A percentile compares a stretch with the other conserved stretches of the same genome.
Evolutionary conservation across 2,888 invertebrate genomes (phyloP).

Genomic region (Ophonus ardosiacus): DNA sequence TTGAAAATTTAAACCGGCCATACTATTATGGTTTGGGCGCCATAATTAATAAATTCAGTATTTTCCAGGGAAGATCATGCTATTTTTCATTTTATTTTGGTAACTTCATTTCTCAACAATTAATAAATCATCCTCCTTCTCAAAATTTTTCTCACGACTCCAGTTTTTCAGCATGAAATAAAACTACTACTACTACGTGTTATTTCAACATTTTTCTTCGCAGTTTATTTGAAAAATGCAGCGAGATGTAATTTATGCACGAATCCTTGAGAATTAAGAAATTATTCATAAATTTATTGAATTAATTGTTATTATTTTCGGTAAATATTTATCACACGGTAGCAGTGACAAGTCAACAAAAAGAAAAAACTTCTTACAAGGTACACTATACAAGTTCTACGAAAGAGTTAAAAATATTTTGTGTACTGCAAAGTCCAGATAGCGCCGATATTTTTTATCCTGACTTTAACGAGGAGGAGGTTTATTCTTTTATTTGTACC

Average conservation of each 20-base stretch:
- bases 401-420: conserved; percentile 32
- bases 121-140: background rate
- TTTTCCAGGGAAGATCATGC: too few species aligned
- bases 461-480: conserved; percentile 32
- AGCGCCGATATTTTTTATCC: conserved; percentile 15
- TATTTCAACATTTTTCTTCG: conserved; percentile 18
- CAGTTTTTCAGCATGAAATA: background rate
- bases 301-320: conserved; percentile 61
- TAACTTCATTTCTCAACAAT: too few species aligned
- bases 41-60: too few species aligned
- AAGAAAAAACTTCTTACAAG: conserved; percentile 35
- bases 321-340: conserved; percentile 53
- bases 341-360: conserved; percentile 51
- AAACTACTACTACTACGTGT: conserved; percentile 21
- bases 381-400: conserved; percentile 14
- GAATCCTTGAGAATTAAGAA: conserved; percentile 59
- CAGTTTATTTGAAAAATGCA: conserved; percentile 53
- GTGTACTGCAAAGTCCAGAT: background rate
- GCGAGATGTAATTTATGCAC: conserved; percentile 41
- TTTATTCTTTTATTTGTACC: conserved; percentile 9
- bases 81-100: too few species aligned
- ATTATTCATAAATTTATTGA: conserved; percentile 61
- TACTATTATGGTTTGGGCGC: too few species aligned
- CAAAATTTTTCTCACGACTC: conserved; percentile 26
- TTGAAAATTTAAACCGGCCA: too few species aligned